phyloP scores from a whole-genome alignment of 37 sponge, comb jelly and placozoan genomes.

The Ianthella basta region DNA sequence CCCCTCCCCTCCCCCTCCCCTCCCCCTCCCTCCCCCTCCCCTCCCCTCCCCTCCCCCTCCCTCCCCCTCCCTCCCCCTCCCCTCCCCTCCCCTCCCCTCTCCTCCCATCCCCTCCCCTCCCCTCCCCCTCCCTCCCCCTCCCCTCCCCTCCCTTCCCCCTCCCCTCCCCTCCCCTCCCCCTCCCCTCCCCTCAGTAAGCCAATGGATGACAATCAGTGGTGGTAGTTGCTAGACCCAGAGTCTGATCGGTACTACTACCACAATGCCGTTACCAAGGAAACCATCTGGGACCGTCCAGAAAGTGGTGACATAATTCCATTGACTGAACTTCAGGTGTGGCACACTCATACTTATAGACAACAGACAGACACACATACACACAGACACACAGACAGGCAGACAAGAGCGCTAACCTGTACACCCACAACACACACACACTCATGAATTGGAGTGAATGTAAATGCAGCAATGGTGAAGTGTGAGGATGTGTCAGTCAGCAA shows the following conservation, averaged over 20 bases:
- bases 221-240: conserved; percentile 82
- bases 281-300: conserved; percentile 78
- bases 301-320: conserved; percentile 84
- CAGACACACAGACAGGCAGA: background rate
- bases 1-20: too few species aligned
- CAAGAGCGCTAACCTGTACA: too few species aligned
- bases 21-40: too few species aligned
- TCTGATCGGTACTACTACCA: conserved; percentile 73
- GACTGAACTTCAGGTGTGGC: conserved; percentile 72
- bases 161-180: conserved; percentile 16
- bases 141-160: background rate
- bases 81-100: conserved; percentile 22
- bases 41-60: too few species aligned
- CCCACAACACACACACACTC: too few species aligned
- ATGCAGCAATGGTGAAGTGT: too few species aligned
- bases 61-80: too few species aligned
- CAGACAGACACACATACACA: too few species aligned
- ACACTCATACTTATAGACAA: too few species aligned
- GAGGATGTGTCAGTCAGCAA: too few species aligned
- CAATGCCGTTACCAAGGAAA: conserved; percentile 79
- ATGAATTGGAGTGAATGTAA: too few species aligned
- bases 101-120: background rate
- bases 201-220: conserved; percentile 89
- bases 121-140: background rate
- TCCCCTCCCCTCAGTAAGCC: conserved; percentile 59